These are phyloP conservation scores for Teleopsis dalmanni DNA, from an alignment of 1,140 invertebrate genomes.

Conservation along the genomic window DNA sequence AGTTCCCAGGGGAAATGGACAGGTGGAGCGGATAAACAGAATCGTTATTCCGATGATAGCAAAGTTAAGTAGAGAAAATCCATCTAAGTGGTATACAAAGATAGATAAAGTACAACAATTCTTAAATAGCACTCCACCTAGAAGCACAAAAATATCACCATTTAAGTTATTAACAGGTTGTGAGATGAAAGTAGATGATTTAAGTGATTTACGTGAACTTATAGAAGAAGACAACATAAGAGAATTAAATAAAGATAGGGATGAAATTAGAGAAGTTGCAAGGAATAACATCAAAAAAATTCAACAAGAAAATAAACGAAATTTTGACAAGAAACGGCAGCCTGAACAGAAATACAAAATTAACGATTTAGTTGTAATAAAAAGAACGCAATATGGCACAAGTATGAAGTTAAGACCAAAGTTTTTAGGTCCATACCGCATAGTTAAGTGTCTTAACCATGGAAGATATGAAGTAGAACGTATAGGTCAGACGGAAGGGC, in stretches of 20 bases:
- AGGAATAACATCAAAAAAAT: conserved; percentile 21
- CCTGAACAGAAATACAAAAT: not conserved
- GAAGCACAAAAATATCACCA: conserved; percentile 15
- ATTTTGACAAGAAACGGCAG: conserved; percentile 17
- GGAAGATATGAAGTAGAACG: not conserved
- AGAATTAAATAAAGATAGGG: not conserved
- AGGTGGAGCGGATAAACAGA: conserved; percentile 22
- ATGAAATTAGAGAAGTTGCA: conserved; percentile 11
- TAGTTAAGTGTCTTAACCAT: not conserved
- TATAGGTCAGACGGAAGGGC: not conserved
- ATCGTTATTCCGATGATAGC: conserved; percentile 23
- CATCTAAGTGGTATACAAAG: conserved; percentile 27
- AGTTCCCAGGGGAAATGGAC: conserved; percentile 24
- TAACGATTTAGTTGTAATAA: conserved; percentile 3
- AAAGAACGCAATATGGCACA: not conserved
- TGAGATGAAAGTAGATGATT: conserved; percentile 22
- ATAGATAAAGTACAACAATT: conserved; percentile 21
- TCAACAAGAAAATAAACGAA: conserved; percentile 24
- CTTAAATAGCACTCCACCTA: conserved; percentile 23
- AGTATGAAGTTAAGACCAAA: not conserved
- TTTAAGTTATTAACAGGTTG: conserved; percentile 18
- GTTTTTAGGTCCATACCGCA: not conserved
- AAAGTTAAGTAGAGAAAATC: conserved; percentile 25
- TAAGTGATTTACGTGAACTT: conserved; percentile 9
- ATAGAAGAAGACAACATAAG: conserved; percentile 1